Conservation (phyloP, 1,140 invertebrate genomes). For the Ridgeia piscesae region DNA sequence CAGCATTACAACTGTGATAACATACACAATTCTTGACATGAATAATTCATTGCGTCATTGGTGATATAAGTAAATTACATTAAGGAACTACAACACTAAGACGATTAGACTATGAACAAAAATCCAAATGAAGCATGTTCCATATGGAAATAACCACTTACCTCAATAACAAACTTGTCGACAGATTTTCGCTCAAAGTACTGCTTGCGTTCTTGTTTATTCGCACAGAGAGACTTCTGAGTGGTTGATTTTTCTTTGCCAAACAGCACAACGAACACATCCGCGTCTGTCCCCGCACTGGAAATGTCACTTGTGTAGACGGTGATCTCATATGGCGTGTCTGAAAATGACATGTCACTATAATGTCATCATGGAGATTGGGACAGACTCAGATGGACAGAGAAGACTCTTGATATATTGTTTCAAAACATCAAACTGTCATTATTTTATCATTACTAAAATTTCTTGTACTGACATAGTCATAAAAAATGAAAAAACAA, state of each 20-base stretch:
- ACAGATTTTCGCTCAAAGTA: constrained; percentile 44
- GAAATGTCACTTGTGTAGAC: constrained; percentile 55
- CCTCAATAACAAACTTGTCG: constrained; percentile 55
- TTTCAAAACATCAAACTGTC: not conserved
- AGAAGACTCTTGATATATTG: no score
- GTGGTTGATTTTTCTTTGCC: constrained; percentile 52
- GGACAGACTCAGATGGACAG: no score
- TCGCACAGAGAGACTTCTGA: constrained; percentile 50
- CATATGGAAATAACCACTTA: constrained; percentile 27
- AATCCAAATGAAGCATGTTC: not conserved
- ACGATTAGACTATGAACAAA: no score
- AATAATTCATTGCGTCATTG: no score
- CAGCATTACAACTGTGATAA: no score
- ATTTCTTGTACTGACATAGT: not conserved
- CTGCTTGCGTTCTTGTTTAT: constrained; percentile 51
- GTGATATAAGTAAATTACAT: no score
- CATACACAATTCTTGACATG: not conserved
- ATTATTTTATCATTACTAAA: not conserved
- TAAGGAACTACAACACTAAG: no score
- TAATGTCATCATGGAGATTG: not conserved
- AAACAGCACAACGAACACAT: constrained; percentile 52
- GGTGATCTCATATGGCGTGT: constrained; percentile 55
- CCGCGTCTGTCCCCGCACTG: constrained; percentile 55
- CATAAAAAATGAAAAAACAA: not conserved
- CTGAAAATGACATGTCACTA: constrained; percentile 36